Base-by-base conservation (phyloP, 2,113 vertebrate species). In the Chloropsis cyanopogon region DNA sequence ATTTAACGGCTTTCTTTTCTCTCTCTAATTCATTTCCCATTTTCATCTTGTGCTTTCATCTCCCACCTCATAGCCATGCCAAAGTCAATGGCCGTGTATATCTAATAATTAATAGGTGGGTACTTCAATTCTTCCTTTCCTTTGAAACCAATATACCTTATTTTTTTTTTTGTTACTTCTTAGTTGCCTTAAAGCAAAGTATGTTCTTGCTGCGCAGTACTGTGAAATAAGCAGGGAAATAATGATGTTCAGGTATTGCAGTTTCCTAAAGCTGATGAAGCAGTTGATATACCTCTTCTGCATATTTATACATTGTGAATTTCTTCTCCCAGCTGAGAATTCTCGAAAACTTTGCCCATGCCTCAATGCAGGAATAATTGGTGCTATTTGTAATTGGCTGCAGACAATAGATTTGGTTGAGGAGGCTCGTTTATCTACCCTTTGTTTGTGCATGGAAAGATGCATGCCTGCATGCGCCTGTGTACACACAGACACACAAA, bases 51-150 rank as follows among this genome's bases (percentile, higher is more conserved):
- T 88, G 93, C 94, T 96, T 97, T 93, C 97, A 71, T 97, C 97
- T 98, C 94, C 93, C 93, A 95, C 90, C 96, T 97, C 96, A 90
- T 98, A 99, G 99, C 98, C 99, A 99, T 96, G 98, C 98, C 98
- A 99, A 99, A 98, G 99, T 99, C 98, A 99, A 98, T 98, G 99
- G 98, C 86, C 99, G 99, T 97, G 98, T 99, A 95, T 99, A 99
- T 99, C 98, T 99, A 98, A 99, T 99, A 98, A 99, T 99, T 98
- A 99, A 99, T 99, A 99, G 99, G 99, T 99, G 99, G 99, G 99
- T 99, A 99, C 97, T 93, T 97, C 96, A 93, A 97, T 85, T 89
- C 97, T 98, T 98, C 97, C 95, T 98, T 97, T 96, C 49, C 92
- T 97, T 97, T 94, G 59, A 83, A 95, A 86, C 41, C 73, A 1